A percentile compares a stretch with the other conserved stretches of the same genome.
phyloP scores from a whole-genome alignment of 2,888 invertebrate species.

The Apamea crenata region DNA sequence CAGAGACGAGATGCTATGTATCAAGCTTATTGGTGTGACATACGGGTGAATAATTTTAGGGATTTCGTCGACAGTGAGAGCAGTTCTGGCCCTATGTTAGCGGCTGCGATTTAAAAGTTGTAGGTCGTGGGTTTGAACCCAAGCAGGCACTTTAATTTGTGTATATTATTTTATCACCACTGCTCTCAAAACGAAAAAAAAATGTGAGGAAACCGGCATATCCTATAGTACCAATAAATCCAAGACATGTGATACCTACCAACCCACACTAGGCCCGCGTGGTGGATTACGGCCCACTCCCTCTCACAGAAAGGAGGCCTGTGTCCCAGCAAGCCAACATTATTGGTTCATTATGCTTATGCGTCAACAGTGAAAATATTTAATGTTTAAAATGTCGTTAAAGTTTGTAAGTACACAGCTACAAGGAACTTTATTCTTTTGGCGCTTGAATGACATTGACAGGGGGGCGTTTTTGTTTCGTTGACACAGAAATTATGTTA shows the following conservation, averaged over 20 bases:
- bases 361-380: background rate
- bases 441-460: background rate
- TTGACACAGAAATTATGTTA: background rate
- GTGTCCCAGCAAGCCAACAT: no score
- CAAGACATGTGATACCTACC: no score
- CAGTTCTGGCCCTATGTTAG: background rate
- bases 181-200: no score
- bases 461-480: background rate
- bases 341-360: no score
- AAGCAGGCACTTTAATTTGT: no score
- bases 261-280: no score
- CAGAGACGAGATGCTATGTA: conserved; percentile 73
- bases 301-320: no score
- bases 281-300: no score
- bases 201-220: no score
- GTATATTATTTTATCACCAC: no score
- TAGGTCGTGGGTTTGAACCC: no score
- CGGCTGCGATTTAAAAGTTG: background rate
- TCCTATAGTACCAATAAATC: no score
- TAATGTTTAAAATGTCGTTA: background rate
- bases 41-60: conserved; percentile 39
- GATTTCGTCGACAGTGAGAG: background rate
- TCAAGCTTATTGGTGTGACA: conserved; percentile 72
- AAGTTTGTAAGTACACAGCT: background rate
- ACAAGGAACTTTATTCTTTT: background rate